Percentiles rank a stretch among this genome's conserved stretches.
phyloP scores from a whole-genome alignment of 2,797 vertebrate genomes.

The Arnoldichthys spilopterus region DNA sequence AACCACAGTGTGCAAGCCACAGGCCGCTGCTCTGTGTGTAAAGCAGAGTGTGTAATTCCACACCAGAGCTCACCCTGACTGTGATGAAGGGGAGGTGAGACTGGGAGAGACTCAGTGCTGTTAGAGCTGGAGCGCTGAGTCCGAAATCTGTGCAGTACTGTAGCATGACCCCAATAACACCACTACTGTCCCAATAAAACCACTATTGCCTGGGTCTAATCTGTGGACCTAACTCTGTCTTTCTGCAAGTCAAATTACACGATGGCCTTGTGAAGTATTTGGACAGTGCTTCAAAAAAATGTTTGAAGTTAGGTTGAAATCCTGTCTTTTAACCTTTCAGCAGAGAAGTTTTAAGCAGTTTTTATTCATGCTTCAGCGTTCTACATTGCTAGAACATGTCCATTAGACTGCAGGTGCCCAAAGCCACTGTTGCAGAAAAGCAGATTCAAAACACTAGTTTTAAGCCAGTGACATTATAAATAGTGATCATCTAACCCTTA shows the following conservation, averaged over 20 bases:
- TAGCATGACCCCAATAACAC: not conserved
- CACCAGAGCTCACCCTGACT: not conserved
- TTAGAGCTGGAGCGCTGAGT: not conserved
- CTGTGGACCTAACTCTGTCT: not conserved
- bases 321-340: too few relatives aligned
- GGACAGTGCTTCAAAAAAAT: too few relatives aligned
- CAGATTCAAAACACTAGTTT: too few relatives aligned
- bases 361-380: too few relatives aligned
- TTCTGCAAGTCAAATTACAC: not conserved
- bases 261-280: too few relatives aligned
- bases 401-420: too few relatives aligned
- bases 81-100: not conserved
- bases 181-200: not conserved
- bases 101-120: not conserved
- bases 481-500: too few relatives aligned
- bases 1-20: conserved; percentile 40
- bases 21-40: conserved; percentile 23
- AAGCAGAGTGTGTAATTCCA: conserved; percentile 35
- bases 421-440: too few relatives aligned
- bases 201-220: not conserved
- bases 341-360: too few relatives aligned
- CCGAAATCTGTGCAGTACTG: not conserved
- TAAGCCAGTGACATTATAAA: too few relatives aligned
- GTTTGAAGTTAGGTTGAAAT: too few relatives aligned
- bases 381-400: too few relatives aligned